Base-by-base conservation (phyloP, 2,113 vertebrate genomes). In the Phylloscopus trochilus region DNA sequence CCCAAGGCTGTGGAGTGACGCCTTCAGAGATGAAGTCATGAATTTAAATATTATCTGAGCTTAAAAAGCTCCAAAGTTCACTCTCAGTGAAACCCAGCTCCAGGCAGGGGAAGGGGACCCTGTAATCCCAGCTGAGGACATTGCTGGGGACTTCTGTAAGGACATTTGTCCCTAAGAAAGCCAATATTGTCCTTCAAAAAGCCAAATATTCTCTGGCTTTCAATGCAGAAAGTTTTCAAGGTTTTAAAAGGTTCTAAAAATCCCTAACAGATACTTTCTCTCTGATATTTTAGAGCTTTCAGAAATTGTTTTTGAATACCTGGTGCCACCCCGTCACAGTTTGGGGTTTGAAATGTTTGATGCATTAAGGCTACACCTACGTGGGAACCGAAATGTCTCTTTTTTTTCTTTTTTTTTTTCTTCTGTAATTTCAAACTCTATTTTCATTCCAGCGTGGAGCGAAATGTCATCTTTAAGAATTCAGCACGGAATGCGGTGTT, bases 401-500 rank as follows among this genome's bases (percentile, higher is more conserved):
- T 46, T 28, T 53, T 35, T 53, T 35, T 18, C 10, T 39, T 39
- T 39, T 39, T 1, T 8, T 41, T 41, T 41, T 41, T 41, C 0
- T 6, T 3, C 82, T 66, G 58, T 43, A 19, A 92, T 90, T 95
- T 92, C 41, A 12, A 79, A 58, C 59, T 44, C 79, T 64, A 23
- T 69, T 93, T 91, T 90, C 90, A 49, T 64, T 82, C 67, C 79
- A 53, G 33, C 5, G 58, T 4, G 41, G 44, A 95, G 53, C 11
- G 72, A 94, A 77, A 83, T 94, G 93, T 68, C 85, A 43, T 19
- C 76, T 76, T 88, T 76, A 69, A 87, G 88, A 93, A 92, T 62
- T 13, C 85, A 73, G 78, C 67, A 64, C 10, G 3, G 63, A 92
- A 72, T 20, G 28, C 73, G 73, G 27, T 4, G 41, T 26, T 94